Evolutionary conservation across 2,113 vertebrate genomes (phyloP).

Genomic region (Lepus europaeus): DNA sequence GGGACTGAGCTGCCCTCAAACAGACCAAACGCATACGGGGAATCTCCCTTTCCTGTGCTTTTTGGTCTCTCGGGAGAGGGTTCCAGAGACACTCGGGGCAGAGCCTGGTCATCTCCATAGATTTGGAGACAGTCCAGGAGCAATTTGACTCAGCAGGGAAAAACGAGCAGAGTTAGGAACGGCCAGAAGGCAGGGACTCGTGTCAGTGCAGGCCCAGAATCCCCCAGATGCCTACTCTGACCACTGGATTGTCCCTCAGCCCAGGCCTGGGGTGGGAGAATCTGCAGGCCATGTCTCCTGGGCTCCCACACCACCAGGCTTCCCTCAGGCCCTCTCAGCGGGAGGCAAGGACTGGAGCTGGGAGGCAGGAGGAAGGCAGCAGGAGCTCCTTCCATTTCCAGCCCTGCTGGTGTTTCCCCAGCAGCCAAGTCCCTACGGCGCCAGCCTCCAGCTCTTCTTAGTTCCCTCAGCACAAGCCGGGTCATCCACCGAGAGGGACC

Average conservation of each 20-base stretch:
- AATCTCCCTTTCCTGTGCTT: neutral
- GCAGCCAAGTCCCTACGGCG: neutral
- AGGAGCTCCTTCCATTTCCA: neutral
- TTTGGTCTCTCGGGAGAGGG: neutral
- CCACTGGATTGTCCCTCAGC: neutral
- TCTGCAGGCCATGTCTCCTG: neutral
- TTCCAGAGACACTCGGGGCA: neutral
- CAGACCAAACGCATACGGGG: neutral
- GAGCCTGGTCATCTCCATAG: neutral
- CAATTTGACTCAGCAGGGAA: neutral
- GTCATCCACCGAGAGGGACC: neutral
- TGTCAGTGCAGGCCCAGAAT: neutral
- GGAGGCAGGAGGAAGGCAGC: neutral
- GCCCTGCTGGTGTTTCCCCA: neutral
- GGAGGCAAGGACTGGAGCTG: too few species aligned
- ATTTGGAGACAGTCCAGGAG: neutral
- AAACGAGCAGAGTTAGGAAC: neutral
- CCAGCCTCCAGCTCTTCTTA: neutral
- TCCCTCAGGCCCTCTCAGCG: neutral
- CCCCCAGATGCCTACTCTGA: neutral
- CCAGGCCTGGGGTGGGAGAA: accelerated
- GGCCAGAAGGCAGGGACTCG: neutral
- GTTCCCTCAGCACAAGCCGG: neutral
- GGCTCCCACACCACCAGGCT: neutral
- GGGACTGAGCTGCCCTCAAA: neutral